phyloP scores from a whole-genome alignment of 37 sponge, comb jelly and placozoan genomes.

The Crambe crambe region DNA sequence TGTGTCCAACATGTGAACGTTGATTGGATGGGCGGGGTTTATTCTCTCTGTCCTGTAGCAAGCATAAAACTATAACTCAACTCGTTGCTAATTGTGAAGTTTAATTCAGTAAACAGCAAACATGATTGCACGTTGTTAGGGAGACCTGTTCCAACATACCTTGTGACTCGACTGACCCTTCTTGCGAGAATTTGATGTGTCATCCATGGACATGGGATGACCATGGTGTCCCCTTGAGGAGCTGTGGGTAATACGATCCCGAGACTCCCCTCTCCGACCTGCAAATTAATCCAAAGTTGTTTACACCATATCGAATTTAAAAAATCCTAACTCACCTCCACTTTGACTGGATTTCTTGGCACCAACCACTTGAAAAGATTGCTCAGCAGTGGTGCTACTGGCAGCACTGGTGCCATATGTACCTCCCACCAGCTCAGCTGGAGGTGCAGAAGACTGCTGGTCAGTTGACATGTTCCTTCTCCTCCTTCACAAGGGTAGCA shows the following conservation, averaged over 20 bases:
- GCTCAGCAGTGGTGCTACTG: conserved; percentile 18
- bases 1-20: background rate
- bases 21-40: background rate
- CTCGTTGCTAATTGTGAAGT: background rate
- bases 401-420: background rate
- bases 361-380: conserved; percentile 42
- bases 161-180: background rate
- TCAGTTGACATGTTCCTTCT: background rate
- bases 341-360: background rate
- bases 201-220: background rate
- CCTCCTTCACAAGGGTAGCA: background rate
- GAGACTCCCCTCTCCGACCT: background rate
- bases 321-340: background rate
- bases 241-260: background rate
- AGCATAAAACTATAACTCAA: background rate
- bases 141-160: background rate
- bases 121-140: too few species aligned
- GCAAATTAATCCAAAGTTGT: background rate
- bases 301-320: background rate
- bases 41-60: conserved; percentile 1
- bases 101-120: too few species aligned
- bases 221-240: background rate
- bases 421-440: background rate
- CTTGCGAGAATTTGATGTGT: background rate
- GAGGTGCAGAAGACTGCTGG: background rate